These are phyloP conservation scores for Pachydiplax longipennis DNA, from an alignment of 2,888 invertebrate genomes.

Conservation along the genomic window DNA sequence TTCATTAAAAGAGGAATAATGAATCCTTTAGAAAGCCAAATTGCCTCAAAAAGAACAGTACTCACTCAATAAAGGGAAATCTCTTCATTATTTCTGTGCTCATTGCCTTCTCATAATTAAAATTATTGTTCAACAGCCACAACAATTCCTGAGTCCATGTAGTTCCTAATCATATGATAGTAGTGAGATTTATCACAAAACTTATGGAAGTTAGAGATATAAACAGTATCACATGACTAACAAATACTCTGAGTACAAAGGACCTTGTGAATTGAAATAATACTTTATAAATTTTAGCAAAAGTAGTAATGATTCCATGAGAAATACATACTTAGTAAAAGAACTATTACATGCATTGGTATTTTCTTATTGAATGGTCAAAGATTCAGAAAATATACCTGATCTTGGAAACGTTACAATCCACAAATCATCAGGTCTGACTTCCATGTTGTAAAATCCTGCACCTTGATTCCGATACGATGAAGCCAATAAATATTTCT, in stretches of 20 bases:
- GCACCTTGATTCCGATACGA: neutral
- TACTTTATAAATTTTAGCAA: too few relatives aligned
- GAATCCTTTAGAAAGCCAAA: neutral
- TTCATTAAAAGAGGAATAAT: neutral
- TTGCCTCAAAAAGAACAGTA: neutral
- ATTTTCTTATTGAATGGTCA: too few relatives aligned
- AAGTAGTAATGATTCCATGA: too few relatives aligned
- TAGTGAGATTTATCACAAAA: neutral
- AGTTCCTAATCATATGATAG: neutral
- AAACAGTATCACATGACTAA: too few relatives aligned
- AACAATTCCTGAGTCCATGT: slow-evolving; percentile 11
- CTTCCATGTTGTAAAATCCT: slow-evolving; percentile 21
- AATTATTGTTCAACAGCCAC: slow-evolving; percentile 4
- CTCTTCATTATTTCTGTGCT: neutral
- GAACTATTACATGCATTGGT: too few relatives aligned
- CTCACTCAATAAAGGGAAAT: slow-evolving; percentile 30
- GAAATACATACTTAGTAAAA: too few relatives aligned
- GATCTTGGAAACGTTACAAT: slow-evolving; percentile 26
- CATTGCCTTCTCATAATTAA: slow-evolving; percentile 4
- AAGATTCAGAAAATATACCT: neutral
- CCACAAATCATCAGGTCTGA: slow-evolving; percentile 30
- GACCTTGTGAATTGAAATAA: too few relatives aligned
- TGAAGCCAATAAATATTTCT: neutral
- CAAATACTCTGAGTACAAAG: too few relatives aligned
- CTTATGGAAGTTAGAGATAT: too few relatives aligned